phyloP scores from a whole-genome alignment of 2,888 invertebrate genomes.

The Ophonus ardosiacus region DNA sequence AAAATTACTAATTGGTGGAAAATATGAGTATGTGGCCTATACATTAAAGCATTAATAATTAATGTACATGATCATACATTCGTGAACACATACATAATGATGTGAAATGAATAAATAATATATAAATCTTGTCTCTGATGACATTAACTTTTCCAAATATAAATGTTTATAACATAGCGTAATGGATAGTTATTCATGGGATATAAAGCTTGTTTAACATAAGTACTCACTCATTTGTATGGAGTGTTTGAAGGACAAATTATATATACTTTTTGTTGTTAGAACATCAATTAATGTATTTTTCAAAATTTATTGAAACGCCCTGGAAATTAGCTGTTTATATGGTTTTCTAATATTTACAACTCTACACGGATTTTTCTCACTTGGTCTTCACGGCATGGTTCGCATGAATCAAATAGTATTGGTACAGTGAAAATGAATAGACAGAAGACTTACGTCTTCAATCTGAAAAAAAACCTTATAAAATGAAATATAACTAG shows the following conservation, averaged over 20 bases:
- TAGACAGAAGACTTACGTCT: too few relatives aligned
- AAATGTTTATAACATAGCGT: not conserved
- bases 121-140: constrained; percentile 4
- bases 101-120: constrained; percentile 19
- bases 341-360: too few relatives aligned
- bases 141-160: not conserved
- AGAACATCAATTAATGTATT: not conserved
- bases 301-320: not conserved
- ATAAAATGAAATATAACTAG: too few relatives aligned
- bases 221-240: not conserved
- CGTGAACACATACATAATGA: not conserved
- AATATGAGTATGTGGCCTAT: not conserved
- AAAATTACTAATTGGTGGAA: not conserved
- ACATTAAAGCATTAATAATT: not conserved
- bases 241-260: not conserved
- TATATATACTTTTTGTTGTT: not conserved
- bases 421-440: too few relatives aligned
- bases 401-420: too few relatives aligned
- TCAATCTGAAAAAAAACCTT: too few relatives aligned
- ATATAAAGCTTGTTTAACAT: not conserved
- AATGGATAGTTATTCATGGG: not conserved
- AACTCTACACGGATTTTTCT: too few relatives aligned
- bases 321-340: too few relatives aligned
- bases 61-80: not conserved
- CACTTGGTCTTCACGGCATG: too few relatives aligned